phyloP scores from a whole-genome alignment of 2,113 vertebrate species.

The Dendropsophus ebraccatus region DNA sequence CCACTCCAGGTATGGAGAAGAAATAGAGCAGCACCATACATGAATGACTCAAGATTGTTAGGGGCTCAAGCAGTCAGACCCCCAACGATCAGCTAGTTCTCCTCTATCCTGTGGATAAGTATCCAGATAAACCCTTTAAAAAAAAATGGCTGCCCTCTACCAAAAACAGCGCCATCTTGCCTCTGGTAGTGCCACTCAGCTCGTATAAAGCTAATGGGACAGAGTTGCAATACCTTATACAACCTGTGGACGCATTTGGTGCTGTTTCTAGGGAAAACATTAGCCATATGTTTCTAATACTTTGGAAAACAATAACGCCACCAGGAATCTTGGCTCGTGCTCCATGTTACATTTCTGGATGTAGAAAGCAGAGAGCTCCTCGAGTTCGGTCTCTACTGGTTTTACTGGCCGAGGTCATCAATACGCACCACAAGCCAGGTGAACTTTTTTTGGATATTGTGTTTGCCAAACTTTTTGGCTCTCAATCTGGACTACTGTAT shows the following conservation, averaged over 20 bases:
- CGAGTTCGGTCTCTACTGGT: neutral
- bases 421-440: neutral
- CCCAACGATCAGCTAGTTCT: too few species aligned
- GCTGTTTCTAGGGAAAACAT: too few species aligned
- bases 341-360: neutral
- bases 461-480: neutral
- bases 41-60: too few species aligned
- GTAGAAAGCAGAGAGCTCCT: neutral
- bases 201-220: neutral
- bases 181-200: neutral
- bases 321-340: neutral
- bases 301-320: neutral
- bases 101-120: too few species aligned
- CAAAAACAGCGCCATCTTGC: too few species aligned
- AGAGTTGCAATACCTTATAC: too few species aligned
- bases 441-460: neutral
- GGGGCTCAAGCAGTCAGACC: too few species aligned
- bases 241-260: too few species aligned
- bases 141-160: too few species aligned
- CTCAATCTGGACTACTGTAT: neutral
- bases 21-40: too few species aligned
- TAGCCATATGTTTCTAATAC: neutral
- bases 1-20: too few species aligned
- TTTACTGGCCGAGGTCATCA: neutral
- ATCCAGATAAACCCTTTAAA: too few species aligned